Base-by-base conservation (phyloP, 2,888 invertebrate species). In the Euproctis similis region DNA sequence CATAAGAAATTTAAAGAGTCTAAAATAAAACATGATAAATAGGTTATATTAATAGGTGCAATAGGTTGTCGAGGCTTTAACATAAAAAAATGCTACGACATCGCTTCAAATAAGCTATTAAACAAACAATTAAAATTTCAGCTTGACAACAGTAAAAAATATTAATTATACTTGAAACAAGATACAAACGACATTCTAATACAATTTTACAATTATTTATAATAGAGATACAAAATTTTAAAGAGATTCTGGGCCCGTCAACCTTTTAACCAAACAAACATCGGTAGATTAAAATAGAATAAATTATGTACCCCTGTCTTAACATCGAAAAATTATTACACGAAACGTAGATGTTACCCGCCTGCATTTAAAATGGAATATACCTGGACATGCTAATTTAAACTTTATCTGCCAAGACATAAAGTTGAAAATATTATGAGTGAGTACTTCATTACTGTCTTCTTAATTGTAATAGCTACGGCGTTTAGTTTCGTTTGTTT, bases 271-370 rank as follows among this genome's bases (percentile, higher is more conserved):
- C 30, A 42, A 41, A 43, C 39, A 48, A 47, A 49, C 41, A 45
- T 53, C 46, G 53, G 42, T 44, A 48, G 50, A 50, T 55, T 54
- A 62, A 56, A 73, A 62, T 59, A 59, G 62, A 69, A 75, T 75
- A 74, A 72, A 75, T 77, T 71, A 73, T 74, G 67, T 68, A 73
- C 72, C 68, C 74, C 69, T 76, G 73, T 72, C 73, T 68, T 64
- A 67, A 61, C 71, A 68, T 68, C 60, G 59, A 55, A 60, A 70
- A 73, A 75, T 73, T 68, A 73, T 74, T 71, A 65, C 61, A 59
- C 57, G 53, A 55, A 65, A 73, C 64, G 59, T 61, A 75, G 69
- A 73, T 60, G 67, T 74, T 64, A 62, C 69, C 60, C 46, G 46
- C 45, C 47, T 55, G 57, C 60, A 53, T 70, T 74, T 69, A 68